Base-by-base conservation (phyloP, 2,888 invertebrate genomes). In the Miltochrista miniata region DNA sequence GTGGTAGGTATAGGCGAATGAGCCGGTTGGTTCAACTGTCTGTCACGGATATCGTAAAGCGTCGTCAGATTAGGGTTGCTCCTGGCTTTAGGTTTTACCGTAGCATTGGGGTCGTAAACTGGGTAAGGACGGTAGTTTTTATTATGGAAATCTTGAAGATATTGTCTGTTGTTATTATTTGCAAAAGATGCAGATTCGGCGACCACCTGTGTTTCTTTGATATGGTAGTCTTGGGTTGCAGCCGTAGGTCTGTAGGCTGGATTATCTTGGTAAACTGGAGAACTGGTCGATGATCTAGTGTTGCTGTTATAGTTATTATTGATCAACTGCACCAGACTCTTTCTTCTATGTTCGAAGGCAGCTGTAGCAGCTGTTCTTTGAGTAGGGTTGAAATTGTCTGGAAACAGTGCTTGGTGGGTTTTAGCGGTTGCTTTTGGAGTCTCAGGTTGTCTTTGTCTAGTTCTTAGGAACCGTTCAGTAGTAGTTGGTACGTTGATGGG, bases 131-230 rank as follows among this genome's bases (percentile, higher is more conserved):
- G 77, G 49, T 83, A 79, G 68, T 88, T 83, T 72, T 92, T 84
- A 61, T 77, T 70, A 59, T 81, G 78, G 51, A 82, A 87, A 51
- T 89, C 83, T 75, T 92, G 90, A 33, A 90, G 68, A 54, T 80
- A 87, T 62, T 92, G 89, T 48, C 88, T 80, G 59, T 90, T 87
- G 54, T 90, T 90, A 48, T 87, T 90, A 35, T 93, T 93, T 1
- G 93, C 94, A 73, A 96, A 96, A 0, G 96, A 96, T 0, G 95
- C 95, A 7, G 95, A 94, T 81, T 96, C 96, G 8, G 96, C 96
- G 0, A 95, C 93, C 1, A 95, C 93, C 76, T 96, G 96, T 72
- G 93, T 93, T 80, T 96, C 95, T 54, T 83, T 92, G 2, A 87
- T 67, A 52, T 76, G 91, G 30, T 81, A 72, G 51, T 92, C 92